Percentiles rank a stretch among this genome's conserved stretches.
phyloP scores from a whole-genome alignment of 92 coral and sea anemone genomes.

The Porites divaricata region DNA sequence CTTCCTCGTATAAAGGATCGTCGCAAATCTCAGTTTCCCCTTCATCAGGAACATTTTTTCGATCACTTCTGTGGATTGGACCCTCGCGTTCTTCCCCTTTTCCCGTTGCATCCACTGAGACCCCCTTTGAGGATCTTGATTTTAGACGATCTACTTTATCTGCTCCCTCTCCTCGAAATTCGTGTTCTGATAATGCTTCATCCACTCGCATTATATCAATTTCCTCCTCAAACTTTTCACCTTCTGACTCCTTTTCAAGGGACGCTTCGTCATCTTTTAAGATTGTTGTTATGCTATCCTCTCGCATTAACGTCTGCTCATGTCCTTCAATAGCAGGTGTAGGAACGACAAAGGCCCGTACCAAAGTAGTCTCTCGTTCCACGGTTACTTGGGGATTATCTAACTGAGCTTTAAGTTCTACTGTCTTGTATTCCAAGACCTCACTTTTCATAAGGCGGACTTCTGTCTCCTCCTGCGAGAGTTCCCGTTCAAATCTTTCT shows the following conservation, averaged over 20 bases:
- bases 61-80: not conserved
- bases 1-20: conserved; percentile 59
- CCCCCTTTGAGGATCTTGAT: conserved; percentile 19
- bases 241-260: conserved; percentile 46
- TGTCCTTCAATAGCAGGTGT: conserved; percentile 21
- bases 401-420: conserved; percentile 21
- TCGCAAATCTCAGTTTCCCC: conserved; percentile 56
- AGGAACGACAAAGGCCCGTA: not conserved
- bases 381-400: conserved; percentile 13
- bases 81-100: conserved; percentile 9
- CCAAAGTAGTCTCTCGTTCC: conserved; percentile 32
- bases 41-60: conserved; percentile 16
- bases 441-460: conserved; percentile 41
- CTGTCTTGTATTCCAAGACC: conserved; percentile 33
- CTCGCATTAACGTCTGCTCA: conserved; percentile 37
- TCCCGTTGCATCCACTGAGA: conserved; percentile 5
- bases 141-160: conserved; percentile 16
- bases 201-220: conserved; percentile 64
- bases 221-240: conserved; percentile 75
- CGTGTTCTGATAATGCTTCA: conserved; percentile 73
- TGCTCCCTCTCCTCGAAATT: conserved; percentile 65
- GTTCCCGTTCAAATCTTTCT: conserved; percentile 48
- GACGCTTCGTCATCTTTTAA: conserved; percentile 67
- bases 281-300: conserved; percentile 46
- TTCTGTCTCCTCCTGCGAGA: conserved; percentile 47